A percentile compares a stretch with the other conserved stretches of the same genome.
These are phyloP conservation scores for Platanista minor DNA, from an alignment of 2,113 vertebrate genomes.

Conservation along the genomic window DNA sequence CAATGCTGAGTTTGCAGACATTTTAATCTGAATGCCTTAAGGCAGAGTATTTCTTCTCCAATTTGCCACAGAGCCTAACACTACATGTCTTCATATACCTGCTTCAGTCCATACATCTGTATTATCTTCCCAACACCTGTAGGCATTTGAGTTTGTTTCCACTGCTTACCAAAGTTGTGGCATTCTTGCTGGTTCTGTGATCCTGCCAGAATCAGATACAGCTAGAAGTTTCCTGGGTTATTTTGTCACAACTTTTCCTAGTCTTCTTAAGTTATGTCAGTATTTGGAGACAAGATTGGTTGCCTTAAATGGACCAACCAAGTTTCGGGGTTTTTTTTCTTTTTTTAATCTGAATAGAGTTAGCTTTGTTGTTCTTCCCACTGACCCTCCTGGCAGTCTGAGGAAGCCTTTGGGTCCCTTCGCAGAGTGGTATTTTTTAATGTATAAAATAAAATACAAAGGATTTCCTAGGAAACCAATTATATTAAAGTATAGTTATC, in stretches of 20 bases:
- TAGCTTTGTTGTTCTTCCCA: neutral
- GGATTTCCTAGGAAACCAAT: neutral
- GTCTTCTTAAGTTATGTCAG: neutral
- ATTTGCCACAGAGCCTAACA: neutral
- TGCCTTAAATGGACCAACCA: neutral
- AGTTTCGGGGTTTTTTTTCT: neutral
- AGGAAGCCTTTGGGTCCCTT: neutral
- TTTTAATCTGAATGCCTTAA: neutral
- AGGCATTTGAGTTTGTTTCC: neutral
- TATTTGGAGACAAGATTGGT: neutral
- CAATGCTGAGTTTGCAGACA: neutral
- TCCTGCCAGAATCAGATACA: neutral
- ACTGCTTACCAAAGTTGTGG: neutral
- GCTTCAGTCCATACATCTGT: neutral
- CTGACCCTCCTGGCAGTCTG: neutral
- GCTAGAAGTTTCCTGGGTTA: neutral
- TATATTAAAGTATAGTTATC: neutral
- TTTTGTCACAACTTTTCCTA: neutral
- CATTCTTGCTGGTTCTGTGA: neutral
- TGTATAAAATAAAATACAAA: neutral
- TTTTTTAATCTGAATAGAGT: neutral
- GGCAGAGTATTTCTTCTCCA: neutral
- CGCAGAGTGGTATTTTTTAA: neutral
- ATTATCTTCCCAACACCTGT: neutral
- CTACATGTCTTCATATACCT: neutral